Percentiles rank a stretch among this genome's conserved stretches.
Conservation (phyloP, 2,797 vertebrate genomes). For the Periparus ater region DNA sequence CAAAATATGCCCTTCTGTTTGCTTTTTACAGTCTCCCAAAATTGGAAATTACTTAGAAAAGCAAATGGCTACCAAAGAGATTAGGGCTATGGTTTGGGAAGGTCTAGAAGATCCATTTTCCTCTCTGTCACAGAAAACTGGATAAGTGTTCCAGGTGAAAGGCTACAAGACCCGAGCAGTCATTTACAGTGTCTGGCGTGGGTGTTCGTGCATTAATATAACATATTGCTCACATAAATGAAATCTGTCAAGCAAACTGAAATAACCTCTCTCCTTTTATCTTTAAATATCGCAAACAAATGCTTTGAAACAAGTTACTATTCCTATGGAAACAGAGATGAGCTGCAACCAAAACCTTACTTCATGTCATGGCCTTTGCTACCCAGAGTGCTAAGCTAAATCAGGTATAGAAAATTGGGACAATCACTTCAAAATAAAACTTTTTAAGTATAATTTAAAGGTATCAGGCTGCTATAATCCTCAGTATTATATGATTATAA, state of each 20-base stretch:
- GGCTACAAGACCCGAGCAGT: not conserved
- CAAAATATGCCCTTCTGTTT: not conserved
- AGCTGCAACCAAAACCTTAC: not conserved
- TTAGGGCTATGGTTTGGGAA: not conserved
- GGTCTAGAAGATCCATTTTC: not conserved
- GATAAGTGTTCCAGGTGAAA: not conserved
- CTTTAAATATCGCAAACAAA: slow-evolving; percentile 55
- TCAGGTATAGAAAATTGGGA: not conserved
- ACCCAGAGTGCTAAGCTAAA: not conserved
- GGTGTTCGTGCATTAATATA: not conserved
- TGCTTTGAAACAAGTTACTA: not conserved
- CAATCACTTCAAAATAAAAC: not conserved
- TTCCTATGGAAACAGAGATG: slow-evolving; percentile 50
- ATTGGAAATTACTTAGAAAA: not conserved
- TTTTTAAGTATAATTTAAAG: not conserved
- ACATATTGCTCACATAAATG: slow-evolving; percentile 11
- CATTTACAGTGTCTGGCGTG: not conserved
- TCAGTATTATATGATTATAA: not conserved
- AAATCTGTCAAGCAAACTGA: slow-evolving; percentile 36
- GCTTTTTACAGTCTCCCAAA: not conserved
- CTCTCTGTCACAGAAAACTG: not conserved
- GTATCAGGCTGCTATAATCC: not conserved
- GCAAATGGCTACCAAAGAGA: not conserved
- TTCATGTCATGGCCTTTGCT: not conserved
- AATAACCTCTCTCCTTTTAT: slow-evolving; percentile 31